Percentiles rank a stretch among this genome's conserved stretches.
Evolutionary conservation across 2,797 vertebrate genomes (phyloP).

Genomic region (Gorsachius magnificus): DNA sequence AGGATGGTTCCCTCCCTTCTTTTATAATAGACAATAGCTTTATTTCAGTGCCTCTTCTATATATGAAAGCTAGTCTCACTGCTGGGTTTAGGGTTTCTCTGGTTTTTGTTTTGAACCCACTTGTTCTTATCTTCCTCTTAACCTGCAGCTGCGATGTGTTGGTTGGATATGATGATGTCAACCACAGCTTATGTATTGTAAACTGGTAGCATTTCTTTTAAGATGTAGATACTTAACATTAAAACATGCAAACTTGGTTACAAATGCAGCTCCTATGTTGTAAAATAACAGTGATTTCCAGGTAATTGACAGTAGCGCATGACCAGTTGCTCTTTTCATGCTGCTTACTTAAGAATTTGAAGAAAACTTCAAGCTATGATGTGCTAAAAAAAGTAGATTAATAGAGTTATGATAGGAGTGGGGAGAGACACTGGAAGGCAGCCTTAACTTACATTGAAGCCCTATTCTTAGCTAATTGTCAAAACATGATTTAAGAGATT

Average conservation of each 20-base stretch:
- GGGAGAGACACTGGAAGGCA: background rate
- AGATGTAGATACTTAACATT: background rate
- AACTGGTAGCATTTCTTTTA: background rate
- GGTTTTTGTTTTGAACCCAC: background rate
- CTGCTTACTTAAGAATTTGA: background rate
- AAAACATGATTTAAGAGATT: background rate
- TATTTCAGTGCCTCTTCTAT: background rate
- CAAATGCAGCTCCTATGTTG: background rate
- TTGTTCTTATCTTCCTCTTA: background rate
- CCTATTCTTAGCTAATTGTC: background rate
- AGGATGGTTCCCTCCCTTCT: background rate
- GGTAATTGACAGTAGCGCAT: background rate
- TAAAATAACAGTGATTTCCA: background rate
- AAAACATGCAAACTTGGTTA: background rate
- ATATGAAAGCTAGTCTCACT: background rate
- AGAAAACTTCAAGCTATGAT: background rate
- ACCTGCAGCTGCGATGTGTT: background rate
- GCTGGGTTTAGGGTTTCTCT: background rate
- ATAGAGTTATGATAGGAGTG: background rate
- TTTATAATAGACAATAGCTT: background rate
- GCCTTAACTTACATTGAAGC: background rate
- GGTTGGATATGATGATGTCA: background rate
- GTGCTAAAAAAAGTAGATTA: background rate
- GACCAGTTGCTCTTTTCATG: background rate
- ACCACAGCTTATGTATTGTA: background rate